Evolutionary conservation across 2,797 vertebrate genomes (phyloP).

Genomic region (Platyrinchus mystaceus): DNA sequence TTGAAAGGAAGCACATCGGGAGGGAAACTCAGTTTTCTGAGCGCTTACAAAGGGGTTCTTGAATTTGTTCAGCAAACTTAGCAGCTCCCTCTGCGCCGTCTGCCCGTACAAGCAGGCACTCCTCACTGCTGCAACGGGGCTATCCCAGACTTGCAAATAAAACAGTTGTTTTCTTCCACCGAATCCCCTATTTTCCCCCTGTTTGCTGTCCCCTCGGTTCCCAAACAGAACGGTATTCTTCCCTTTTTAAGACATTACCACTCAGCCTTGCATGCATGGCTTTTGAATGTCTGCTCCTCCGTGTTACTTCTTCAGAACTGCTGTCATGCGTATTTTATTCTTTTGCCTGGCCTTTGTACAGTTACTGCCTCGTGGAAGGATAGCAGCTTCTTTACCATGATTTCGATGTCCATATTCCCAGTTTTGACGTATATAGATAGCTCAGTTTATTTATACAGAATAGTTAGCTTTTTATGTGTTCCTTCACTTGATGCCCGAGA

Average conservation of each 20-base stretch:
- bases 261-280: neutral
- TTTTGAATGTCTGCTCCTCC: constrained; percentile 1
- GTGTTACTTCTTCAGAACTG: constrained; percentile 10
- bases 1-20: neutral
- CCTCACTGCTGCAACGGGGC: neutral
- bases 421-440: neutral
- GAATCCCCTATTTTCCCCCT: neutral
- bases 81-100: neutral
- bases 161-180: neutral
- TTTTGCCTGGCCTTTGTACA: constrained; percentile 10
- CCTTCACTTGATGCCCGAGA: neutral
- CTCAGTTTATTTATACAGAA: neutral
- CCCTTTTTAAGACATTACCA: neutral
- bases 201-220: neutral
- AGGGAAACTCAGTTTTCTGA: neutral
- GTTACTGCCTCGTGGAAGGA: neutral
- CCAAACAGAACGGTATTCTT: neutral
- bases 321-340: neutral
- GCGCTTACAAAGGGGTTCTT: neutral
- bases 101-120: neutral
- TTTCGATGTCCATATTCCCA: neutral
- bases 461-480: neutral
- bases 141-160: neutral
- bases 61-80: constrained; percentile 59
- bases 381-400: neutral